Conservation (phyloP, 2,113 vertebrate genomes). For the Speoplatyrhinus poulsoni region DNA sequence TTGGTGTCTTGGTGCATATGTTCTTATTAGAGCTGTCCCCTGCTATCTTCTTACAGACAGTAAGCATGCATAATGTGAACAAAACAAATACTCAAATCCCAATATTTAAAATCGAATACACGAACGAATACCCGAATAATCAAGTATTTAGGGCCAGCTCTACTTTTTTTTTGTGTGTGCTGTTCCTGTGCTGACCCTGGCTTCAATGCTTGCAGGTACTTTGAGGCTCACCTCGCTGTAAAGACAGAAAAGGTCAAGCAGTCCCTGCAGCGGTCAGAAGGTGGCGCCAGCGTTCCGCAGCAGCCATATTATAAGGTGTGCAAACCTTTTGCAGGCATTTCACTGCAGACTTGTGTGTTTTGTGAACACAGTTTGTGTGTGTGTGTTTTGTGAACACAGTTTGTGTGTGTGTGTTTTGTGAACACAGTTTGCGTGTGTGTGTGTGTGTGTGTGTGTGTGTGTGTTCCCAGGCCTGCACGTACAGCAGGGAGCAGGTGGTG, state of each 20-base stretch:
- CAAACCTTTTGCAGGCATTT: neutral
- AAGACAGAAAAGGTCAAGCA: slow-evolving; percentile 96
- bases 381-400: neutral
- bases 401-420: slow-evolving; percentile 5
- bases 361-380: neutral
- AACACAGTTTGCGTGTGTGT: neutral
- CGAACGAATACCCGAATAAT: too few relatives aligned
- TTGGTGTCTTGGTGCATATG: too few relatives aligned
- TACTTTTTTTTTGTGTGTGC: neutral
- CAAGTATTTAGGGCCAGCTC: too few relatives aligned
- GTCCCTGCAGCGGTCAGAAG: slow-evolving; percentile 89
- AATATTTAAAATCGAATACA: too few relatives aligned
- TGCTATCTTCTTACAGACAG: too few relatives aligned
- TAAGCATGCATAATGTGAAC: too few relatives aligned
- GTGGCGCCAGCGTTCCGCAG: slow-evolving; percentile 84
- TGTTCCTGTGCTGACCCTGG: too few relatives aligned
- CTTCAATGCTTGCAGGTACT: slow-evolving; percentile 80
- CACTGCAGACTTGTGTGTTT: neutral
- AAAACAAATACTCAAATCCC: too few relatives aligned
- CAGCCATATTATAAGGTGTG: slow-evolving; percentile 91
- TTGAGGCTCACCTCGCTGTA: slow-evolving; percentile 92
- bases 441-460: neutral
- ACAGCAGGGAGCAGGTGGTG: slow-evolving; percentile 90
- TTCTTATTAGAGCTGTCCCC: too few relatives aligned
- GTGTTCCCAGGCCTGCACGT: slow-evolving; percentile 81